Evolutionary conservation across 2,888 invertebrate species (phyloP).

Genomic region (Leptinotarsa rubiginosa): DNA sequence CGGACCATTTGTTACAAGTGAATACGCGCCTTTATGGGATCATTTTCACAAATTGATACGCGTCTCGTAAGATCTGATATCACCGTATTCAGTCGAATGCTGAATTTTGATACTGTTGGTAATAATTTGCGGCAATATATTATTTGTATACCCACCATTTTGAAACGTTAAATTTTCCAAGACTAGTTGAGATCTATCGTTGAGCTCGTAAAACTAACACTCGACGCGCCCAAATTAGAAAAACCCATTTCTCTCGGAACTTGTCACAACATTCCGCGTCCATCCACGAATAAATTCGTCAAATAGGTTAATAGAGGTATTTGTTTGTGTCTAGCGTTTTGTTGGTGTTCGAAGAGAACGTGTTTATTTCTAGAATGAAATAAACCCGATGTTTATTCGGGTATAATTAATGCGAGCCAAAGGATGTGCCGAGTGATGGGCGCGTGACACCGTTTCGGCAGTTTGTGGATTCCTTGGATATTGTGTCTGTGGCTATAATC

Average conservation of each 20-base stretch:
- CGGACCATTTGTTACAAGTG: too few relatives aligned
- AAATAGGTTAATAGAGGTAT: conserved; percentile 24
- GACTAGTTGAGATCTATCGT: too few relatives aligned
- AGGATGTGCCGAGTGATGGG: conserved; percentile 5
- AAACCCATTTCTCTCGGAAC: neutral
- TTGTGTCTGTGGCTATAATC: neutral
- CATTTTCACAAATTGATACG: too few relatives aligned
- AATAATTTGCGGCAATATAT: too few relatives aligned
- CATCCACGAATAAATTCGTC: conserved; percentile 14
- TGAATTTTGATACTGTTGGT: too few relatives aligned
- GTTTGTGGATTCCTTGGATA: neutral
- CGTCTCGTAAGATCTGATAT: too few relatives aligned
- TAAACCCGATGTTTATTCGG: conserved; percentile 24
- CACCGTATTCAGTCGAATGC: too few relatives aligned
- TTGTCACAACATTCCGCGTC: conserved; percentile 2
- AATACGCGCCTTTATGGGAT: too few relatives aligned
- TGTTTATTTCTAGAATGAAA: conserved; percentile 25
- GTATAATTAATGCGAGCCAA: conserved; percentile 8
- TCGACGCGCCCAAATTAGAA: neutral
- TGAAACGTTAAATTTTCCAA: too few relatives aligned
- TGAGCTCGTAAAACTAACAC: neutral
- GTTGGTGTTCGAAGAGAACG: neutral
- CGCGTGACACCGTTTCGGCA: neutral
- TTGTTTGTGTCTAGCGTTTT: conserved; percentile 24
- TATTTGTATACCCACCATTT: too few relatives aligned